A percentile compares a stretch with the other conserved stretches of the same genome.
Conservation (phyloP, 2,797 vertebrate genomes). For the Catharus ustulatus region DNA sequence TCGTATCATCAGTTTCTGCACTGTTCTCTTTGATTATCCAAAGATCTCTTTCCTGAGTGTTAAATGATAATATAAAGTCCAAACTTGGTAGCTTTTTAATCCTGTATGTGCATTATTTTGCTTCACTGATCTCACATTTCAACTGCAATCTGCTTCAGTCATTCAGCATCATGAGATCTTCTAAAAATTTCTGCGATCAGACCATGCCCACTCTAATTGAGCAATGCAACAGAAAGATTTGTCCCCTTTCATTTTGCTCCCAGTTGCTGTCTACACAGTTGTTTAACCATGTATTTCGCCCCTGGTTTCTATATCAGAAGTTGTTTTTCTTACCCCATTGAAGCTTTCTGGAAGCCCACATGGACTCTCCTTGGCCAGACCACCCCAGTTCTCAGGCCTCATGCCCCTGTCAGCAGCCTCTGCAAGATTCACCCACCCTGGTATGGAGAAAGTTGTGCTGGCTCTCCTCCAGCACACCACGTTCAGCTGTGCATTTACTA, state of each 20-base stretch:
- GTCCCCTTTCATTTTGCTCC: neutral
- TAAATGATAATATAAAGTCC: neutral
- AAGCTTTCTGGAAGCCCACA: neutral
- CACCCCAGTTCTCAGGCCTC: rapidly evolving
- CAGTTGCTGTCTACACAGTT: neutral
- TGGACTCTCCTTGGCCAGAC: rapidly evolving
- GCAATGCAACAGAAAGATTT: neutral
- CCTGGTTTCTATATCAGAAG: neutral
- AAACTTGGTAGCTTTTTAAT: neutral
- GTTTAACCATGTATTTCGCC: neutral
- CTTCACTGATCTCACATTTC: neutral
- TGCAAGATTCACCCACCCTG: neutral
- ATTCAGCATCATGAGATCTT: neutral
- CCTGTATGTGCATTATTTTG: neutral
- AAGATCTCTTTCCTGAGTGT: neutral
- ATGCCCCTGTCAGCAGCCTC: neutral
- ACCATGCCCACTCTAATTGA: neutral
- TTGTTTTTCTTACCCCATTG: neutral
- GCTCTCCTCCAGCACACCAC: neutral
- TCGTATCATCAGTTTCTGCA: neutral
- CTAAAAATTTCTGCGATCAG: neutral
- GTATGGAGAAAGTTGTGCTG: neutral
- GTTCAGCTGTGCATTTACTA: neutral
- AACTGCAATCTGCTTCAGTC: neutral
- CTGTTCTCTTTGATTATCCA: neutral